Percentiles rank a stretch among this genome's conserved stretches.
These are phyloP conservation scores for Hedychridium roseum DNA, from an alignment of 2,888 invertebrate genomes.

Conservation along the genomic window DNA sequence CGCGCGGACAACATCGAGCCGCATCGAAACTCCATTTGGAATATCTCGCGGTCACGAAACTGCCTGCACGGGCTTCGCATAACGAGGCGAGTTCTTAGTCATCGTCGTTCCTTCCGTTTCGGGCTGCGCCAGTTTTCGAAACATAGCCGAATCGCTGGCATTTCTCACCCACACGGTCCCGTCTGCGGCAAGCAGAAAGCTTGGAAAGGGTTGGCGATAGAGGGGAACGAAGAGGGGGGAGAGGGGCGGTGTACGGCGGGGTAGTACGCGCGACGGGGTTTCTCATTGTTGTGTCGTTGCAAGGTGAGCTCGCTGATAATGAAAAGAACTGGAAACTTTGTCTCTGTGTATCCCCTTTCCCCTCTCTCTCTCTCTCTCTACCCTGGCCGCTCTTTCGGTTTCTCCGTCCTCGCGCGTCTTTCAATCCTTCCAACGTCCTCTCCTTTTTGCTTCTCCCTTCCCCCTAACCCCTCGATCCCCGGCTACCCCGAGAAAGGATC, in stretches of 20 bases:
- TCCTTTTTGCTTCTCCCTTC: slow-evolving; percentile 4
- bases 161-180: too few species aligned
- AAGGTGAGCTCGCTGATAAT: slow-evolving; percentile 48
- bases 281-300: slow-evolving; percentile 45
- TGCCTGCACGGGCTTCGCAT: too few species aligned
- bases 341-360: slow-evolving; percentile 30
- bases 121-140: too few species aligned
- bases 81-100: too few species aligned
- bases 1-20: too few species aligned
- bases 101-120: too few species aligned
- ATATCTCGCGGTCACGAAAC: too few species aligned
- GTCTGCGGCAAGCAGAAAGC: too few species aligned
- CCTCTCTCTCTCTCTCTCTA: slow-evolving; percentile 16
- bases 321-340: slow-evolving; percentile 53
- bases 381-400: slow-evolving; percentile 3
- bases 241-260: not conserved
- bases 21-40: too few species aligned
- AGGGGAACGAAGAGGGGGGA: slow-evolving; percentile 13
- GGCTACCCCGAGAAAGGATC: too few species aligned
- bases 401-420: slow-evolving; percentile 7
- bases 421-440: slow-evolving; percentile 10
- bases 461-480: too few species aligned
- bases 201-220: slow-evolving; percentile 22
- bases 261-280: slow-evolving; percentile 12
- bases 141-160: too few species aligned